phyloP scores from a whole-genome alignment of 92 coral and sea anemone genomes.

The Galaxea fascicularis region DNA sequence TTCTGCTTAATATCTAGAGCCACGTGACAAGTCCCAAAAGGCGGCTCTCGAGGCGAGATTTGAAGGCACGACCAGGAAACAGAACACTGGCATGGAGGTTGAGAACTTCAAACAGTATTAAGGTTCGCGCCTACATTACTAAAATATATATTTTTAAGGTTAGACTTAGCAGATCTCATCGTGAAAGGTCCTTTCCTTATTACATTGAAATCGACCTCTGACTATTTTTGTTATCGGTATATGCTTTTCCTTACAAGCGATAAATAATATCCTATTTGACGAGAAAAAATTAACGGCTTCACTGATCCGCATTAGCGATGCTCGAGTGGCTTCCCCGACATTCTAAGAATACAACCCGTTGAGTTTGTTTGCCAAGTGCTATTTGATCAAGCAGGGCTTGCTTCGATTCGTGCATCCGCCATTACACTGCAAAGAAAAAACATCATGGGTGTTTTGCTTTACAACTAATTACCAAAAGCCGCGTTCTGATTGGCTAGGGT shows the following conservation, averaged over 20 bases:
- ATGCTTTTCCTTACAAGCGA: slow-evolving; percentile 62
- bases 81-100: not conserved
- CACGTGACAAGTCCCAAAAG: slow-evolving; percentile 29
- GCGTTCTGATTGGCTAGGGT: slow-evolving; percentile 62
- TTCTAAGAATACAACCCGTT: slow-evolving; percentile 36
- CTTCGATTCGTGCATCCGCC: slow-evolving; percentile 46
- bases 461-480: slow-evolving; percentile 63
- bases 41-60: not conserved
- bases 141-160: slow-evolving; percentile 23
- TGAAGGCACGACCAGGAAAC: slow-evolving; percentile 27
- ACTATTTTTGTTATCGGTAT: slow-evolving; percentile 74
- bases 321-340: slow-evolving; percentile 28
- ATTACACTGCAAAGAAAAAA: slow-evolving; percentile 47
- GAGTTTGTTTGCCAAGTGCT: slow-evolving; percentile 33
- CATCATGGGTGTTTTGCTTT: slow-evolving; percentile 62
- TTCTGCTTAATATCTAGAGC: slow-evolving; percentile 18
- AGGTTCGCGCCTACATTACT: slow-evolving; percentile 26
- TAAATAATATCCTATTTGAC: slow-evolving; percentile 69
- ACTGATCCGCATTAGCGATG: slow-evolving; percentile 41
- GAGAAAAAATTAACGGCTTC: slow-evolving; percentile 66
- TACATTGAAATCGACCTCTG: slow-evolving; percentile 56
- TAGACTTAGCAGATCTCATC: slow-evolving; percentile 22
- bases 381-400: slow-evolving; percentile 37
- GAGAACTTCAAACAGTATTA: not conserved
- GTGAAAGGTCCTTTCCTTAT: slow-evolving; percentile 57